Evolutionary conservation across 2,888 invertebrate species (phyloP), one percentile per base, ranked within the genome.

Genomic region (Catocala fraxini): DNA sequence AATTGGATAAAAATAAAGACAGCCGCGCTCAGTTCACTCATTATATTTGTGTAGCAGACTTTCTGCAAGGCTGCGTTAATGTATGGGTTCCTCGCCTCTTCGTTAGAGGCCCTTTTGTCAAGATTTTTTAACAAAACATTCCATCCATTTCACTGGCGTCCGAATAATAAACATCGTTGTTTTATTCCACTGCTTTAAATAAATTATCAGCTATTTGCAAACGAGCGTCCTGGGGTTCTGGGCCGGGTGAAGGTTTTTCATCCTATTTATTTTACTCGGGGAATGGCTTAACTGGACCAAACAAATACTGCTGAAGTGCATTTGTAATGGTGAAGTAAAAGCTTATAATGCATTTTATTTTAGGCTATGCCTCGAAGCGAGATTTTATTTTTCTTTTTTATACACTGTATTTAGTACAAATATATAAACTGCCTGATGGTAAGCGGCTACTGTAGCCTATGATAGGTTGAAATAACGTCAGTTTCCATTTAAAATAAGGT

Each of bases 31-130:
- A 39, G 51, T 15, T 46, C 39, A 15, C 63, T 73, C 76, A 66
- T 74, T 74, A 75, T 67, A 75, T 73, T 67, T 75, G 73, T 65
- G 65, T 65, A 67, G 33, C 56, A 63, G 49, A 56, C 63, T 71
- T 61, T 62, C 35, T 53, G 48, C 51, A 55, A 72, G 52, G 51
- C 54, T 45, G 64, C 46, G 46, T 65, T 65, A 75, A 67, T 75
- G 34, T 70, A 64, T 65, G 68, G 57, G 48, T 53, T 51, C 33
- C 57, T 45, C 39, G 43, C 42, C 56, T 56, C 33, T 65, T 68
- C 59, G 59, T 66, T 63, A 72, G 47, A 42, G 46, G 34, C 13
- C 61, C 58, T 68, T 72, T 66, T 48, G 60, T 47, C 0, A 11
- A 42, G 60, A 46, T 61, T 66, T 66, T 73, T 61, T 45, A 60